phyloP scores from a whole-genome alignment of 2,888 invertebrate species.

The Tupiocoris notatus region DNA sequence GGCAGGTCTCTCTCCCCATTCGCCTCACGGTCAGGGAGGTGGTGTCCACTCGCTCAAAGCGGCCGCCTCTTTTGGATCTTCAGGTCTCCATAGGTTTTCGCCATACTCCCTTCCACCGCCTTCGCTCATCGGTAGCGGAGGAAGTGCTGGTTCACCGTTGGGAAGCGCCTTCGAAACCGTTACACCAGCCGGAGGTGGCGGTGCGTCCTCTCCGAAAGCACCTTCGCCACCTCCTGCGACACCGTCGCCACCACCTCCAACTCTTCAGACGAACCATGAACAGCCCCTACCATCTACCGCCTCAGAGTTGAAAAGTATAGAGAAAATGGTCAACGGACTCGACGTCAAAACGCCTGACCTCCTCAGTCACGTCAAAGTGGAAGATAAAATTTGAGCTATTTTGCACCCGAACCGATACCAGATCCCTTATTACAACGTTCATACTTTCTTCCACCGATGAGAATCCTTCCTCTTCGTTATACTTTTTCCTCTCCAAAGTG shows the following conservation, averaged over 20 bases:
- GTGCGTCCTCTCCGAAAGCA: constrained; percentile 51
- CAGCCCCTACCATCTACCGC: constrained; percentile 57
- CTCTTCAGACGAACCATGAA: not conserved
- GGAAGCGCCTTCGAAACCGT: constrained; percentile 84
- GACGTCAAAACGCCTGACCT: constrained; percentile 66
- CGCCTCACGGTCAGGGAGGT: constrained; percentile 15
- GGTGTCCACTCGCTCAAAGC: constrained; percentile 61
- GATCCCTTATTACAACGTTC: too few species aligned
- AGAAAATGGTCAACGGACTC: constrained; percentile 95
- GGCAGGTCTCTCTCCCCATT: constrained; percentile 48
- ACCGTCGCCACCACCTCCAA: constrained; percentile 47
- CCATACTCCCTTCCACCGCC: constrained; percentile 70
- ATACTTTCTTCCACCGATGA: too few species aligned
- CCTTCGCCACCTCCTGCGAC: constrained; percentile 49
- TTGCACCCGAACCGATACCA: not conserved
- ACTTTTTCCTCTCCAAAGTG: too few species aligned
- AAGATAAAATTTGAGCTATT: constrained; percentile 36
- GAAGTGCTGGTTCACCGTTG: constrained; percentile 57
- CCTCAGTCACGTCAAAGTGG: constrained; percentile 47
- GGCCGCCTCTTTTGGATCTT: constrained; percentile 57
- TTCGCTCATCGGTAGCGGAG: constrained; percentile 52
- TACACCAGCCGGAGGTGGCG: constrained; percentile 65
- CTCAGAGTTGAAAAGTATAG: constrained; percentile 90
- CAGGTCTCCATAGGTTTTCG: constrained; percentile 76
- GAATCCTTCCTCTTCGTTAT: too few species aligned